Evolutionary conservation across 1,140 invertebrate species (phyloP), one percentile per base, ranked within the genome.

Genomic region (Harpegnathos saltator): DNA sequence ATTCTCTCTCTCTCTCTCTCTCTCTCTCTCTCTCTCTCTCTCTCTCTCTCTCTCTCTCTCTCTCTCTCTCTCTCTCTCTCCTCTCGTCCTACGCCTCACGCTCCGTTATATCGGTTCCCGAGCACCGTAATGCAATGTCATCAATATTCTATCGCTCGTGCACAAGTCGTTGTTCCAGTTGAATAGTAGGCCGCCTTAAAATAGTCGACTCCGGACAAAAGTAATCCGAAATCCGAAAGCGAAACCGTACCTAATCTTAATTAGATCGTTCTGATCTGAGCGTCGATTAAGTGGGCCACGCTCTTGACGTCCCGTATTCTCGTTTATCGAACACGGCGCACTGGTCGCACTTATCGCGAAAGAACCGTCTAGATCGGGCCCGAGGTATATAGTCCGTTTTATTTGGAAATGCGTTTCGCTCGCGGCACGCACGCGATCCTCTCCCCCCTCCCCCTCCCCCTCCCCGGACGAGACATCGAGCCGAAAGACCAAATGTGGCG

Each of bases 151-250:
- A 68, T 86, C 62, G 82, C 38, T 11, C 68, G 29, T 63, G 75
- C 29, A 5, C 75, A 68, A 85, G 50, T 48, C 61, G 77, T 86
- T 74, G 85, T 85, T 86, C 85, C 77, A 85, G 56, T 86, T 86
- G 77, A 0, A 33, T 48, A 82, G 83, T 86, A 85, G 85, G 77
- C 84, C 84, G 59, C 15, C 77, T 82, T 54, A 82, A 86, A 86
- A 85, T 86, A 85, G 77, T 85, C 69, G 19, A 33, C 38, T 11
- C 22, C 17, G 83, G 48, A 69, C 80, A 86, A 85, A 74, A 82
- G 69, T 74, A 75, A 80, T 80, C 81, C 84, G 77, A 81, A 86
- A 73, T 38, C 29, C 54, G 66, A 86, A 82, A 86, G 77, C 56
- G 62, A 82, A 74, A 63, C 65, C 29, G 44, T 38, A 11, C 58